Base-by-base conservation (phyloP, 2,797 vertebrate genomes). In the Protonibea diacanthus region DNA sequence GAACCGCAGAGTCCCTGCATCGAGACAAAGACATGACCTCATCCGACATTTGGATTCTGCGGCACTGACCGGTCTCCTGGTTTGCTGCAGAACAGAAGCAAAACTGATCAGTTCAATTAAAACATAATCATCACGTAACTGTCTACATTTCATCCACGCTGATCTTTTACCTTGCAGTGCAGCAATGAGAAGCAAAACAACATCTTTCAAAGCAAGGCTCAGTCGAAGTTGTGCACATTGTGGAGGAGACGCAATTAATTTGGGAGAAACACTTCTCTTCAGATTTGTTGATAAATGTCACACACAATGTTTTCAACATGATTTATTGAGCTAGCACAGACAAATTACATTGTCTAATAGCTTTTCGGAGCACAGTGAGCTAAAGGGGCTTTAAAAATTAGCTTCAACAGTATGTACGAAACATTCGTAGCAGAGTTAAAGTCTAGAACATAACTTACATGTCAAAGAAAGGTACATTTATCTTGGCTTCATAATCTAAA, bases 21-120 rank as follows among this genome's bases (percentile, higher is more conserved):
- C 40, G 61, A 92, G 84, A 90, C 88, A 91, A 90, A 94, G 87
- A 91, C 84, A 88, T 93, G 90, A 93, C 94, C 92, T 93, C 91
- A 91, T 93, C 88, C 90, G 89, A 93, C 90, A 91, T 93, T 91
- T 89, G 86, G 86, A 91, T 90, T 88, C 91, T 93, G 92, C 92
- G 60, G 90, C 91, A 92, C 73, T 62, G 49, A 51, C 60, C 48
- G 1, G 68, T 66, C 74, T 86, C 66, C 60, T 55, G 69, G 75
- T 80, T 76, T 38, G 71, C 83, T 85, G 90, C 88, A 73, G 86
- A 89, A 84, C 73, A 64, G 66, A 83, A 27, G 68, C 47, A 82
- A 64, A 85, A 75, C 17, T n/a, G 55, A 68, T 81, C 69, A 80
- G 56, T 77, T 76, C 72, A 86, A 79, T 83, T 81, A 83, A 83